A percentile compares a stretch with the other conserved stretches of the same genome.
phyloP scores from a whole-genome alignment of 2,888 invertebrate species.

The Prosapia bicincta region DNA sequence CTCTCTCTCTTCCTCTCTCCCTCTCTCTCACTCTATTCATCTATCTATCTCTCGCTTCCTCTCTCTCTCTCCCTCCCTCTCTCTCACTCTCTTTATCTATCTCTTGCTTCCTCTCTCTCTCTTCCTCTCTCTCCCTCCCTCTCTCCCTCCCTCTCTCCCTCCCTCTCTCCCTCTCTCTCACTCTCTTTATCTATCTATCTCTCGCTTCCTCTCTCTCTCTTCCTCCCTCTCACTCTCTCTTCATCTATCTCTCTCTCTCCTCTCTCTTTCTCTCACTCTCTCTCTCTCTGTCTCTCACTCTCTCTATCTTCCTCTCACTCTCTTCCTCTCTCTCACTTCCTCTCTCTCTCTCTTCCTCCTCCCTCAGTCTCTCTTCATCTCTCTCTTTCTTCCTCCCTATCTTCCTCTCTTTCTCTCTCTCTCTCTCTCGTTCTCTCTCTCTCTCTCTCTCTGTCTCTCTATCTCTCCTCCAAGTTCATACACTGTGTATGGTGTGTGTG shows the following conservation, averaged over 20 bases:
- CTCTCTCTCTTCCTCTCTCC: too few relatives aligned
- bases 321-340: too few relatives aligned
- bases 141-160: slow-evolving; percentile 7
- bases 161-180: not conserved
- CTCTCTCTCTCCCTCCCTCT: not conserved
- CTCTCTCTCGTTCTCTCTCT: too few relatives aligned
- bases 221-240: not conserved
- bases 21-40: not conserved
- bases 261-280: not conserved
- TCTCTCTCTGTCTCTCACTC: too few relatives aligned
- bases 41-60: not conserved
- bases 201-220: not conserved
- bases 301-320: too few relatives aligned
- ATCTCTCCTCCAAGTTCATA: too few relatives aligned
- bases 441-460: too few relatives aligned
- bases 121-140: slow-evolving; percentile 13
- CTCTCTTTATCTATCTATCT: not conserved
- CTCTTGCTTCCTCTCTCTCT: not conserved
- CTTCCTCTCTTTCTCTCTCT: too few relatives aligned
- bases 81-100: not conserved
- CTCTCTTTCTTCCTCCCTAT: too few relatives aligned
- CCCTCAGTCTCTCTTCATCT: too few relatives aligned
- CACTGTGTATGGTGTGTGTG: too few relatives aligned
- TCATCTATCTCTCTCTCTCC: not conserved
- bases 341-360: too few relatives aligned